Base-by-base conservation (phyloP, 2,888 invertebrate species). In the Thecophora atra region DNA sequence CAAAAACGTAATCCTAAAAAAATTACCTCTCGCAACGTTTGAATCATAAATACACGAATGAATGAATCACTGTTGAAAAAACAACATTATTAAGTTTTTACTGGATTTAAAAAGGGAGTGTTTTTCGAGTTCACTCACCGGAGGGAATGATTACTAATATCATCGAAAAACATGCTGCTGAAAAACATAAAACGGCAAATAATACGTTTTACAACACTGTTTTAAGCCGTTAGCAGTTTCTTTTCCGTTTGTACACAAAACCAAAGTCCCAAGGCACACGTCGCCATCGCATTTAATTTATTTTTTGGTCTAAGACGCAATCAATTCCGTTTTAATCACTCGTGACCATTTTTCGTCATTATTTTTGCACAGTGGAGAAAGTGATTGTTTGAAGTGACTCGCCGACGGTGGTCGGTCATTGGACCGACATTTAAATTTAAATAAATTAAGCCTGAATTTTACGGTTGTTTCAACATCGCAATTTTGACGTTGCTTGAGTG, bases 311-410 rank as follows among this genome's bases (percentile, higher is more conserved):
- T 21, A 5, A 28, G 42, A 19, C 63, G 30, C 62, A 70, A 70
- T 69, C 69, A 62, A 62, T 69, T 69, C n/a, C n/a, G 52, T 37
- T 8, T 52, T 47, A 63, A 70, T 70, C 70, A 63, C 21, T 63
- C 70, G 51, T 70, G 70, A 70, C 62, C 62, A 62, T 70, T 56
- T 67, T 47, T 68, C 56, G 52, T 26, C 51, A n/a, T 51, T 52
- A 60, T 69, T 60, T 60, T n/a, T 60, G 58, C 47, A 51, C 42
- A 37, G 54, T 24, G 63, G 70, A 70, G 70, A 70, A 70, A 70
- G 70, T 63, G 70, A 63, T 51, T 42, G 58, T 26, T 58, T 69
- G 24, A 37, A 2, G 37, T 11, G 37, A 37, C 11, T n/a, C n/a
- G n/a, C n/a, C n/a, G n/a, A n/a, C n/a, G n/a, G 1, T 37, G 37